Conservation (phyloP, 1,140 invertebrate genomes). For the Mamestra configurata region DNA sequence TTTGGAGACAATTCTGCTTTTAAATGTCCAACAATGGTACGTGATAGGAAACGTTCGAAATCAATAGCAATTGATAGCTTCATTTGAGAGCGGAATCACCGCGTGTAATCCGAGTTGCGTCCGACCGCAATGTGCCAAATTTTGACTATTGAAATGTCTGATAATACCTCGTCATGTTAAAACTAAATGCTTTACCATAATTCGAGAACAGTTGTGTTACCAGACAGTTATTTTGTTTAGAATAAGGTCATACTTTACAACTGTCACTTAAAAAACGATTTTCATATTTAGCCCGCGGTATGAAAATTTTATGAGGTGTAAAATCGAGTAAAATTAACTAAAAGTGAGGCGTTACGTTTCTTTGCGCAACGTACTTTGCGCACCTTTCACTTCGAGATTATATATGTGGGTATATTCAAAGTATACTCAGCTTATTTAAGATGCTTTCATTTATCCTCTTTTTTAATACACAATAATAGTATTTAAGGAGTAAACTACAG, state of each 20-base stretch:
- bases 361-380: too few species aligned
- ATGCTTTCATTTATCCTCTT: too few species aligned
- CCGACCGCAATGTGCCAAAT: slow-evolving; percentile 41
- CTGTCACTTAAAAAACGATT: too few species aligned
- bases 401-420: too few species aligned
- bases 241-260: not conserved
- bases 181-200: not conserved
- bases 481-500: too few species aligned
- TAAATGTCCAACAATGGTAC: slow-evolving; percentile 12
- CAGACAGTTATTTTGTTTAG: not conserved
- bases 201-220: not conserved
- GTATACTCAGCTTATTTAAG: too few species aligned
- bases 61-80: slow-evolving; percentile 45
- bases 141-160: slow-evolving; percentile 34
- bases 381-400: too few species aligned
- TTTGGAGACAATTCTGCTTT: not conserved
- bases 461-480: too few species aligned
- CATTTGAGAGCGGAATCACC: slow-evolving; percentile 31
- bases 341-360: too few species aligned
- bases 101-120: slow-evolving; percentile 29
- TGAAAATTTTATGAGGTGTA: too few species aligned
- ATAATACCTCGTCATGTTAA: slow-evolving; percentile 2
- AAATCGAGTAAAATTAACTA: too few species aligned
- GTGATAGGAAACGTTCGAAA: slow-evolving; percentile 6
- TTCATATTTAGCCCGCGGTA: too few species aligned